These are phyloP conservation scores for Chitala chitala DNA, from an alignment of 2,113 vertebrate genomes.

Conservation along the genomic window DNA sequence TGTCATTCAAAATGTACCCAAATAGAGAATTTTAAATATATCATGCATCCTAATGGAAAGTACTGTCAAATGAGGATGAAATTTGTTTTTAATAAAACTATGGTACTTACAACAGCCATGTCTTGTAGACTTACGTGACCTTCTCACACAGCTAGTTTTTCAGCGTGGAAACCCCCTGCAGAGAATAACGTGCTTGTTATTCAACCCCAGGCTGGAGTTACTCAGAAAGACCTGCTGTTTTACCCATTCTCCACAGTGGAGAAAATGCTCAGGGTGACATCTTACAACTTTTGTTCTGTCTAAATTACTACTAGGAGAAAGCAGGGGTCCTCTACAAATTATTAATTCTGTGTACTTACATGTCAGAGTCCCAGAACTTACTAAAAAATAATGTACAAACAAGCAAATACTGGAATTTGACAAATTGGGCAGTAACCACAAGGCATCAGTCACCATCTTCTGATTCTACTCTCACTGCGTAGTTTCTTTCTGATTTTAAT, in stretches of 20 bases:
- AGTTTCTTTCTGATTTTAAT: no score
- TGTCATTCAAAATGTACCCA: not conserved
- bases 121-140: conserved; percentile 42
- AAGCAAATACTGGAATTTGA: no score
- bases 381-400: no score
- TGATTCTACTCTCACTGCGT: no score
- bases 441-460: no score
- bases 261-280: not conserved
- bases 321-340: no score
- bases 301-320: no score
- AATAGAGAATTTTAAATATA: no score
- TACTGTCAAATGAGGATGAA: not conserved
- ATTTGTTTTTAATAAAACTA: not conserved
- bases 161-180: conserved; percentile 5
- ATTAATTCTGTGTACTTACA: no score
- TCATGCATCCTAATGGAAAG: not conserved
- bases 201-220: not conserved
- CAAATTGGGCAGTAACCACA: no score
- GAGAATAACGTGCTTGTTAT: not conserved
- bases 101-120: conserved; percentile 66
- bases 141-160: conserved; percentile 34
- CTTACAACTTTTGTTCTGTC: no score
- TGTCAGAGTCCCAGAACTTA: no score
- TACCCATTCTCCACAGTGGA: not conserved
- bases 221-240: not conserved